phyloP scores from a whole-genome alignment of 2,113 vertebrate species.

The Alces alces region DNA sequence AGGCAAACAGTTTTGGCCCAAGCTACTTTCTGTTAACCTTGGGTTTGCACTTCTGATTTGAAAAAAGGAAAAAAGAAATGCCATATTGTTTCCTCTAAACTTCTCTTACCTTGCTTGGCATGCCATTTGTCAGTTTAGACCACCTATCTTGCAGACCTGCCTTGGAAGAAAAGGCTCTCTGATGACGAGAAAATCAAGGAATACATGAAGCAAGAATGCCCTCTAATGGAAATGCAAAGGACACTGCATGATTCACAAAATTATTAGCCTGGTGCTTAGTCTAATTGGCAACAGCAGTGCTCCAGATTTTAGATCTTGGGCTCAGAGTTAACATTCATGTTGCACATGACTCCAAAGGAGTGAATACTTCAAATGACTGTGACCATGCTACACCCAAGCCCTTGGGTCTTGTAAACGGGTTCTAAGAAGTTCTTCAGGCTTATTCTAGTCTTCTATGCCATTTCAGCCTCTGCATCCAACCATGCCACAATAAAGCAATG shows the following conservation, averaged over 20 bases:
- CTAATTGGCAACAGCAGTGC: not conserved
- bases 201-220: constrained; percentile 77
- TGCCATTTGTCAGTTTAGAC: constrained; percentile 69
- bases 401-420: not conserved
- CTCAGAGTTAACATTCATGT: not conserved
- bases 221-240: constrained; percentile 68
- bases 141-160: constrained; percentile 78
- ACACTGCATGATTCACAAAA: not conserved
- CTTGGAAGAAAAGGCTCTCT: constrained; percentile 67
- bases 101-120: constrained; percentile 76
- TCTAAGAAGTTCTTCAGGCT: not conserved
- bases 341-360: not conserved
- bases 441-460: not conserved
- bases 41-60: constrained; percentile 67
- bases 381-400: not conserved
- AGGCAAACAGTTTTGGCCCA: constrained; percentile 60
- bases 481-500: not conserved
- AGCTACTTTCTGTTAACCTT: constrained; percentile 72
- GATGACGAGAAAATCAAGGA: not conserved
- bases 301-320: not conserved
- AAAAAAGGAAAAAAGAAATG: constrained; percentile 76
- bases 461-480: not conserved
- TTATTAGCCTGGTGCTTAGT: not conserved
- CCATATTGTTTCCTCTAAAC: constrained; percentile 75
- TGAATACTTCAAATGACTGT: not conserved